Base-by-base conservation (phyloP, 1,140 invertebrate species). In the Ips typographus region DNA sequence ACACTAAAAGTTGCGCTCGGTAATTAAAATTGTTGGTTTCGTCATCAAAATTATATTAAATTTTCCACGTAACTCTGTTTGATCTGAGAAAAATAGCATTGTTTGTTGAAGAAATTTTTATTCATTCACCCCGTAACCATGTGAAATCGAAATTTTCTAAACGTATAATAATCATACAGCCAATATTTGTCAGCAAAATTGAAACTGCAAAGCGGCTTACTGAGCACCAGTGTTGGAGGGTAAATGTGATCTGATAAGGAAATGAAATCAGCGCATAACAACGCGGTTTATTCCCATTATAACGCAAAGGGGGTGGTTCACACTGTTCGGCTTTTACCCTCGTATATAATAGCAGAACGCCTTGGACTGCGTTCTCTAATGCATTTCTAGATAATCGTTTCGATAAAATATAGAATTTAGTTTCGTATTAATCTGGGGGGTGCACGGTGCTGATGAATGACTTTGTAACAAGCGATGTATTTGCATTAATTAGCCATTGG, bases 251-350 rank as follows among this genome's bases (percentile, higher is more conserved):
- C 78, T 76, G 78, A 79, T 79, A 79, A 74, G 68, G 70, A 73
- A 70, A 76, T 78, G 76, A 79, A 79, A 79, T 78, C 78, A 76
- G 77, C 77, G 78, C 78, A 78, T 78, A 79, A 79, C 78, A 78
- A 79, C 78, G 78, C 75, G 78, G 78, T 79, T 78, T 77, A 79
- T 76, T 74, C 78, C 77, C 74, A 79, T 79, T 79, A 79, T 77
- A 78, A 79, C 73, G 70, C 66, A 65, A 68, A 71, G 47, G 55
- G 68, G 68, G 62, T 71, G 68, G 71, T 22, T 22, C 22, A 22
- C 22, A 22, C 22, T 22, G 22, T 22, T 22, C 22, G 69, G 67
- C 66, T 64, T 65, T 59, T 71, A 73, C 72, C 64, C 41, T 70
- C 63, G 68, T 67, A 57, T 65, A 70, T 72, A 69, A 74, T 74